Conservation (phyloP, 2,113 vertebrate species). For the Menidia beryllina region DNA sequence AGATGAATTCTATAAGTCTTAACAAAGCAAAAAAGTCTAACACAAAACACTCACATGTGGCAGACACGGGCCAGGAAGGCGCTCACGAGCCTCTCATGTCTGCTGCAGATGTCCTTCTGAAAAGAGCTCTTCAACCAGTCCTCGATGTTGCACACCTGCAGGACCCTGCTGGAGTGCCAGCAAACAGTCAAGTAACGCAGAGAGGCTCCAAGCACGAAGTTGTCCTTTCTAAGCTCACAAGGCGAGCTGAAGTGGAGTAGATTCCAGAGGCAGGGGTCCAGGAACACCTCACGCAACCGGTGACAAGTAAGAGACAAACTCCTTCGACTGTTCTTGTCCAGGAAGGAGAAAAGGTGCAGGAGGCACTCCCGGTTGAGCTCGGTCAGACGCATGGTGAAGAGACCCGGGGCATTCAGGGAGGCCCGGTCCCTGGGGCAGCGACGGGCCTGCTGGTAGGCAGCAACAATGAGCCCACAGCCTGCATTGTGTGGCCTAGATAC, state of each 20-base stretch:
- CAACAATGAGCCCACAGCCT: constrained; percentile 63
- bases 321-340: constrained; percentile 90
- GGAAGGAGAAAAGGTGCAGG: constrained; percentile 92
- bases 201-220: constrained; percentile 89
- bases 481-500: constrained; percentile 79
- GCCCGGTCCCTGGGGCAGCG: constrained; percentile 40
- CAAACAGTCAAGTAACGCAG: constrained; percentile 87
- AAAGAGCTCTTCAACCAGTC: constrained; percentile 91
- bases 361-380: constrained; percentile 92
- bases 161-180: constrained; percentile 93
- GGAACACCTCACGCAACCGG: constrained; percentile 83
- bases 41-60: constrained; percentile 85
- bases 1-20: not conserved
- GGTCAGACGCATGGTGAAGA: constrained; percentile 84
- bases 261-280: constrained; percentile 89
- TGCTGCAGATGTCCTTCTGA: constrained; percentile 91
- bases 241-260: constrained; percentile 88
- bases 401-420: constrained; percentile 32
- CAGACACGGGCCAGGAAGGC: constrained; percentile 87
- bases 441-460: constrained; percentile 53
- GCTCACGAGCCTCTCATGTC: constrained; percentile 86
- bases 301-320: constrained; percentile 87
- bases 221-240: constrained; percentile 85
- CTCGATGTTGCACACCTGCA: constrained; percentile 91
- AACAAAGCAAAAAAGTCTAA: constrained; percentile 28